Evolutionary conservation across 2,888 invertebrate species (phyloP), one percentile per base, ranked within the genome.

Genomic region (Physocephala rufipes): DNA sequence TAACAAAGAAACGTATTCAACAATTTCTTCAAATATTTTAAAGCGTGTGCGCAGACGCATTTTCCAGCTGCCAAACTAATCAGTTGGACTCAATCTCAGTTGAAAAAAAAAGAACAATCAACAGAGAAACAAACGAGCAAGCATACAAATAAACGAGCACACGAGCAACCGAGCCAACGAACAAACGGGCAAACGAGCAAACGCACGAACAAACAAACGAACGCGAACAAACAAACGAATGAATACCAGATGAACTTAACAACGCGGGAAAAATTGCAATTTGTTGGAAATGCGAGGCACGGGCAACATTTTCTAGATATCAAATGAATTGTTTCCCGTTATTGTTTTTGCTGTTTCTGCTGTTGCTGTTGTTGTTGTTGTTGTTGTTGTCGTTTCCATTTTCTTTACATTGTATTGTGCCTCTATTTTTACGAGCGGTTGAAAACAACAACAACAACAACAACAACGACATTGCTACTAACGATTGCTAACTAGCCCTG

Each of bases 11-110:
- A 66, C 19, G 55, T 36, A 21, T 55, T 24, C 65, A 65, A 65
- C 53, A 55, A 55, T 66, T 66, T 55, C 66, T 66, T 66, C 21
- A 36, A 66, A 28, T 36, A 66, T 21, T 66, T 53, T 55, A 30
- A 47, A 65, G 68, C 74, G 76, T 76, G 74, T 75, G 77, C 77
- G 76, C 76, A 73, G 70, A 76, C 74, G 76, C 80, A 80, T 80
- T 81, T 82, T 82, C 76, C 80, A 81, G 81, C 81, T 82, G 81
- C 82, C 79, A 73, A 74, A 76, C 77, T 80, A 81, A 80, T 82
- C 80, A 79, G 71, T 75, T 78, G 78, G 78, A 82, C 82, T 80
- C 77, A 80, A 81, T 79, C 80, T 82, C 79, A 77, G 24, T 21
- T 43, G 66, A 43, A 58, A 58, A 43, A 71, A 63, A 59, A 67